Conservation (phyloP, 2,797 vertebrate species). For the Xerus rutilus region DNA sequence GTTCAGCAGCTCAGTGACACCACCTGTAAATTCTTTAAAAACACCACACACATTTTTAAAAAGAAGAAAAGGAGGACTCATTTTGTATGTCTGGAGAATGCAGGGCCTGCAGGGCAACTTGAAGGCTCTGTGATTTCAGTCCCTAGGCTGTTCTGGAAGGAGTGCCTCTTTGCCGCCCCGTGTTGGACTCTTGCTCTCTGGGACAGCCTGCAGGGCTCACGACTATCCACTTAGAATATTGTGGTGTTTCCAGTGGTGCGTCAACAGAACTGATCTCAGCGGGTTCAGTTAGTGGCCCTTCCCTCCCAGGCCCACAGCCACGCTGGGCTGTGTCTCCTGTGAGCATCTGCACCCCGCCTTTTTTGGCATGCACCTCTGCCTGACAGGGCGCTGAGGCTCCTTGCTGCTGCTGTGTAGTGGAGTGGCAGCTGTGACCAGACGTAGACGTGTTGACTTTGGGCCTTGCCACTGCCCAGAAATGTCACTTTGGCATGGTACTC, state of each 20-base stretch:
- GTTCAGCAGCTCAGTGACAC: background rate
- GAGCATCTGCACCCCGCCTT: no score
- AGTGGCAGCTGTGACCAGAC: background rate
- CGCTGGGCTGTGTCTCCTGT: background rate
- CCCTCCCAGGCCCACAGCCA: rapidly evolving
- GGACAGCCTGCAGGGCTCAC: background rate
- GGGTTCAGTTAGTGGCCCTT: rapidly evolving
- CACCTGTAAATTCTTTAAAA: background rate
- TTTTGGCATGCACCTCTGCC: background rate
- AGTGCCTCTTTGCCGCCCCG: rapidly evolving
- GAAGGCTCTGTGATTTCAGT: background rate
- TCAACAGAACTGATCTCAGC: background rate
- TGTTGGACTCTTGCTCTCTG: background rate
- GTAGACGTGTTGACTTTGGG: background rate
- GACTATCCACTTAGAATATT: background rate
- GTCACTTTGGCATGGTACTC: background rate
- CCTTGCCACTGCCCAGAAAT: background rate
- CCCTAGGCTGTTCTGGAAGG: background rate
- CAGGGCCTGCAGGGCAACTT: background rate
- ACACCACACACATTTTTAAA: background rate
- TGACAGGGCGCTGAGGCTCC: background rate
- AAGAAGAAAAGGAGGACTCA: background rate
- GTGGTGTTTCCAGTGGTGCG: rapidly evolving
- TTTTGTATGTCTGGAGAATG: background rate
- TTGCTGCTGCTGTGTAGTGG: rapidly evolving